phyloP scores from a whole-genome alignment of 2,797 vertebrate species.

The Loris lydekkerianus region DNA sequence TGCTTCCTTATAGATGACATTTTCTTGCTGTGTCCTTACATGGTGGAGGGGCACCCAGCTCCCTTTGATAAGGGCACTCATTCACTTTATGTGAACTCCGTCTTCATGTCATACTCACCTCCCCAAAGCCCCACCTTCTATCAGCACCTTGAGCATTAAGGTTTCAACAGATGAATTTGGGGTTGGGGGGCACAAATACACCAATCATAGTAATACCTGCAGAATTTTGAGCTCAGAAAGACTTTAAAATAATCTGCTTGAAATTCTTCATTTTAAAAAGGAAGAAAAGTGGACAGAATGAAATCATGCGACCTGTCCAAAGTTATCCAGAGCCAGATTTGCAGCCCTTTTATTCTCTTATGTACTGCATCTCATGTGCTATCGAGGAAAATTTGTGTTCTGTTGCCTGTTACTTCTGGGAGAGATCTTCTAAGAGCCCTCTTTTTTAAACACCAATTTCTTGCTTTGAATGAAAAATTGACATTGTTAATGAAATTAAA shows the following conservation, averaged over 20 bases:
- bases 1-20: background rate
- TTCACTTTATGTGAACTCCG: background rate
- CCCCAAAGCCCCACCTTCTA: background rate
- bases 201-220: background rate
- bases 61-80: background rate
- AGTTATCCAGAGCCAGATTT: background rate
- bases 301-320: background rate
- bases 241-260: background rate
- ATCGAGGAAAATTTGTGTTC: background rate
- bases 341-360: background rate
- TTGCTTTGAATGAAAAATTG: background rate
- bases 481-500: background rate
- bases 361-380: background rate
- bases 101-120: background rate
- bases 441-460: background rate
- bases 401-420: background rate
- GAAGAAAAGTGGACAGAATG: background rate
- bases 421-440: background rate
- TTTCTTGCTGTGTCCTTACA: background rate
- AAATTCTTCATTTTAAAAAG: conserved; percentile 4
- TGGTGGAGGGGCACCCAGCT: background rate
- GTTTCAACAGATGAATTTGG: background rate
- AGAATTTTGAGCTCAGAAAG: background rate
- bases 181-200: background rate
- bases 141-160: too few species aligned